Conservation (phyloP, 2,797 vertebrate species). For the Caiman crocodilus region DNA sequence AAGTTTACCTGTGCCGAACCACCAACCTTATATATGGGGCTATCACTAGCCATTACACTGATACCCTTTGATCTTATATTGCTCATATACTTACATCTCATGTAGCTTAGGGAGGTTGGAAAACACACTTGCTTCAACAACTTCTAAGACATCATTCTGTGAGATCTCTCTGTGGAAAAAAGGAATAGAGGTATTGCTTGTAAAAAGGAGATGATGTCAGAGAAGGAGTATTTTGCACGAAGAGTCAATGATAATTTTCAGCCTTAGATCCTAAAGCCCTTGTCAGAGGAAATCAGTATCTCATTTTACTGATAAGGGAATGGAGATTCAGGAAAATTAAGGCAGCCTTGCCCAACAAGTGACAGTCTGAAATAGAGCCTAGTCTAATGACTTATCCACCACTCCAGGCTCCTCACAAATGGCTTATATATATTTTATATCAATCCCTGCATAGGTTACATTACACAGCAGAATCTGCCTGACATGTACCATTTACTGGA, state of each 20-base stretch:
- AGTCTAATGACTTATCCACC: neutral
- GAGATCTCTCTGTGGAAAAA: conserved; percentile 85
- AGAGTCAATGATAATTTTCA: neutral
- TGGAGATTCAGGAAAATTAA: fast-evolving
- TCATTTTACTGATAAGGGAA: neutral
- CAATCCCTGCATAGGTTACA: neutral
- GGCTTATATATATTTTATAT: neutral
- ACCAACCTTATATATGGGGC: conserved; percentile 20
- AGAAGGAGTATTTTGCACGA: neutral
- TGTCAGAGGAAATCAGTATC: neutral
- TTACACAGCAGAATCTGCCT: neutral
- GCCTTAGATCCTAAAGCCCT: neutral
- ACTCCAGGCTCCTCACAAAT: neutral
- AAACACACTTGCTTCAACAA: conserved; percentile 84
- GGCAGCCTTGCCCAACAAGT: neutral
- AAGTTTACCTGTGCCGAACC: conserved; percentile 6
- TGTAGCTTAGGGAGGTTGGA: conserved; percentile 81
- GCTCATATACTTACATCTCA: conserved; percentile 84
- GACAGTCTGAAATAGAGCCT: neutral
- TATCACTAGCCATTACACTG: conserved; percentile 52
- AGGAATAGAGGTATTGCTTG: conserved; percentile 39
- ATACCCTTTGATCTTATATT: conserved; percentile 48
- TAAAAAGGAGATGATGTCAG: neutral
- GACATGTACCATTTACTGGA: neutral
- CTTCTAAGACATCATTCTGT: conserved; percentile 84